These are phyloP conservation scores for Sebastes oblongus DNA, from an alignment of 2,797 vertebrate genomes.

Conservation along the genomic window DNA sequence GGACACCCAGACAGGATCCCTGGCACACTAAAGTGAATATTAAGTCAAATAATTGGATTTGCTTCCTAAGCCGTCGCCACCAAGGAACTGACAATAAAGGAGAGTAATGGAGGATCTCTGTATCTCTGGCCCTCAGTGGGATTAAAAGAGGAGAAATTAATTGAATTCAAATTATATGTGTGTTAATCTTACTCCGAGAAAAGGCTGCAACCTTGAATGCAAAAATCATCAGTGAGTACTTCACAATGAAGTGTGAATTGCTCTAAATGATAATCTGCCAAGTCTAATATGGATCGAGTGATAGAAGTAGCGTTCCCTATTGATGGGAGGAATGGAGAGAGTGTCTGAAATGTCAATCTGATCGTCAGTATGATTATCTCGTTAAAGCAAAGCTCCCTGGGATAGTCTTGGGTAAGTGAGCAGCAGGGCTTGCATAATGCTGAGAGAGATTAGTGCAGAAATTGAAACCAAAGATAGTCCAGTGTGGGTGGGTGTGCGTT, in stretches of 20 bases:
- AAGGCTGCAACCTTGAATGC: constrained; percentile 64
- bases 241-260: constrained; percentile 69
- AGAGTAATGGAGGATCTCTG: constrained; percentile 67
- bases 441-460: constrained; percentile 64
- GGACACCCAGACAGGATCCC: constrained; percentile 54
- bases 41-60: constrained; percentile 79
- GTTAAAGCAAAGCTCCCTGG: constrained; percentile 72
- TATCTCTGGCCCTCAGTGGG: constrained; percentile 62
- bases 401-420: constrained; percentile 73
- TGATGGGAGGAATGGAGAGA: constrained; percentile 64
- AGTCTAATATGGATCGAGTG: constrained; percentile 69
- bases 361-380: constrained; percentile 74
- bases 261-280: constrained; percentile 76
- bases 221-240: constrained; percentile 54
- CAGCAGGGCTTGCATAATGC: constrained; percentile 64
- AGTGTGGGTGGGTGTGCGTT: constrained; percentile 55
- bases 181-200: constrained; percentile 69
- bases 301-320: constrained; percentile 58
- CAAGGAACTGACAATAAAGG: constrained; percentile 53
- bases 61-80: constrained; percentile 63
- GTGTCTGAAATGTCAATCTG: constrained; percentile 78
- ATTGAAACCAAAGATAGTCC: constrained; percentile 73
- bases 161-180: constrained; percentile 75
- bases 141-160: constrained; percentile 71
- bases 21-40: constrained; percentile 71